Evolutionary conservation across 2,888 invertebrate species (phyloP), one percentile per base, ranked within the genome.

Genomic region (Venusia cambrica): DNA sequence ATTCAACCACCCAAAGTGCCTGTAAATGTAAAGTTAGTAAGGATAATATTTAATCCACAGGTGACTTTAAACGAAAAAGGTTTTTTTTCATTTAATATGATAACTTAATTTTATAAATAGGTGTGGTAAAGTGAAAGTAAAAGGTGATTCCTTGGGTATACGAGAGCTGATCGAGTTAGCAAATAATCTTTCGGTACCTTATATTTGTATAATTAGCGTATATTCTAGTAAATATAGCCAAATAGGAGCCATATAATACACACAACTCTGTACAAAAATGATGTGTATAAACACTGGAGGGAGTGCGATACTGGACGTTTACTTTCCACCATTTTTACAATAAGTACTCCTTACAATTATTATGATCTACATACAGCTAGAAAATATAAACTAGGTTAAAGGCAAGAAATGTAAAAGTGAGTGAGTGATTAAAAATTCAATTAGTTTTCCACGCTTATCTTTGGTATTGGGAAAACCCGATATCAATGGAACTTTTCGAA

Each of bases 261-360:
- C 62, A 55, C 66, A 71, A 69, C 63, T 83, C 78, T 80, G 73
- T 84, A 84, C 81, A 85, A 83, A 74, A 81, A 73, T 70, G 56
- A 66, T 70, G 78, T 83, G 76, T 84, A 68, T 74, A 80, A 77
- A 79, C 76, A 84, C 73, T 87, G 87, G 87, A 85, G 85, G 87
- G 87, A 87, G 84, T 80, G 83, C 80, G 85, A 85, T 81, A 83
- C 77, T 85, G 87, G 87, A 85, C 85, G 87, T 81, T 73, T 73
- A 70, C 64, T 70, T 73, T 73, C 57, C 58, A 65, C 61, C 60
- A 71, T 73, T 73, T 73, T 71, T 73, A 75, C 62, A 66, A 51
- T 43, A 17, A n/a, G n/a, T 62, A 56, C 48, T 60, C 50, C 57
- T 62, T 66, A 62, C n/a, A n/a, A n/a, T 35, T 34, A 34, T 51